These are phyloP conservation scores for Sorex fumeus DNA, from an alignment of 2,113 vertebrate genomes.

Conservation along the genomic window DNA sequence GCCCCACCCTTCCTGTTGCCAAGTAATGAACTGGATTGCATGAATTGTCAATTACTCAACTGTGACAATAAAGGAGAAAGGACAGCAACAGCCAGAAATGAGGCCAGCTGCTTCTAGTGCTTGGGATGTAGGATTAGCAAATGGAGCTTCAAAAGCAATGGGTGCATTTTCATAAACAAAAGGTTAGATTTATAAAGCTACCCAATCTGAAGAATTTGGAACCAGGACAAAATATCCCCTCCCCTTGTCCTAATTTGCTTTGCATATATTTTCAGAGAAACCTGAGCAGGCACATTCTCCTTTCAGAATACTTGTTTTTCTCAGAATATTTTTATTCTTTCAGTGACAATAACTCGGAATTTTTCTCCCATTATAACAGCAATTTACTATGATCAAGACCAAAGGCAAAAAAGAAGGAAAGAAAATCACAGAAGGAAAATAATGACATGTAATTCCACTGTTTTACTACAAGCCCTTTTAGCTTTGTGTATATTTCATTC, in stretches of 20 bases:
- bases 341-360: not conserved
- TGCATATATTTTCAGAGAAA: slow-evolving; percentile 58
- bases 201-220: slow-evolving; percentile 24
- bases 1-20: slow-evolving; percentile 85
- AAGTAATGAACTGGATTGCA: slow-evolving; percentile 76
- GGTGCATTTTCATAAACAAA: not conserved
- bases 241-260: not conserved
- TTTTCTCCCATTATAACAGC: not conserved
- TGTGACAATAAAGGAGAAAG: slow-evolving; percentile 47
- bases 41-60: slow-evolving; percentile 80
- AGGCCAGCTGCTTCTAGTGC: slow-evolving; percentile 59
- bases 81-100: slow-evolving; percentile 65
- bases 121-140: slow-evolving; percentile 61
- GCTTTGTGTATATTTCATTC: slow-evolving; percentile 32
- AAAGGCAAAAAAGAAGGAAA: not conserved
- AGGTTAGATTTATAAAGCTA: slow-evolving; percentile 27
- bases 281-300: slow-evolving; percentile 18
- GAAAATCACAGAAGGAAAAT: slow-evolving; percentile 34
- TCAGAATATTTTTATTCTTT: not conserved
- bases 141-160: slow-evolving; percentile 20
- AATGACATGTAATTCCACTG: not conserved
- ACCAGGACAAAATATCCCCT: not conserved
- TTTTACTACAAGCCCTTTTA: not conserved
- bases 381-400: not conserved
- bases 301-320: not conserved